Conservation (phyloP, 2,888 invertebrate genomes). For the Dolichopus griseipennis region DNA sequence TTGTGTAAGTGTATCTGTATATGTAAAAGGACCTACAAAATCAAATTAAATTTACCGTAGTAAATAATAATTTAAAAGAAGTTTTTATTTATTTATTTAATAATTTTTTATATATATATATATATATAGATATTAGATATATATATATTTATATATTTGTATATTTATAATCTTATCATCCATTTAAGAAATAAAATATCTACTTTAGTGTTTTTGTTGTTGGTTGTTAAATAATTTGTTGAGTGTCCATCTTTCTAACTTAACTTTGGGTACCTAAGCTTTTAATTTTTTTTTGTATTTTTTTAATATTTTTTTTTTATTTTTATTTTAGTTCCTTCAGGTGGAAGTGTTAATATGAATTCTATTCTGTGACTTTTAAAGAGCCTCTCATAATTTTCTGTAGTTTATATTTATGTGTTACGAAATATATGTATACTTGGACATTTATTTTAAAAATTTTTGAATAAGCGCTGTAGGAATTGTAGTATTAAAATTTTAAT, state of each 20-base stretch:
- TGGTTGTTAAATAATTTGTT: background rate
- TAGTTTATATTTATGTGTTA: background rate
- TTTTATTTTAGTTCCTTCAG: background rate
- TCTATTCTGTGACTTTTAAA: background rate
- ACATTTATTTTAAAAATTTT: no score
- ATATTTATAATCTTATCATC: background rate
- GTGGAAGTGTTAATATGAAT: constrained; percentile 1
- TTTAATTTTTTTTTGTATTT: background rate
- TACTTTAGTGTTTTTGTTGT: background rate
- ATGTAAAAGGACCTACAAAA: background rate
- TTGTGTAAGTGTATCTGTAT: no score
- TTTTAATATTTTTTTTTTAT: background rate
- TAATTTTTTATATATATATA: no score
- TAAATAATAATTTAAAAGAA: background rate
- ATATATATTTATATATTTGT: no score
- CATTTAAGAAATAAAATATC: background rate
- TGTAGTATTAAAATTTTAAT: no score
- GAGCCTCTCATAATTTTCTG: background rate
- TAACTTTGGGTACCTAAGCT: background rate
- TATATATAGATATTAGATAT: no score
- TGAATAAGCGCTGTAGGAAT: no score
- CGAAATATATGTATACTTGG: background rate
- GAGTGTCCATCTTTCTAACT: background rate
- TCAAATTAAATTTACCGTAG: background rate
- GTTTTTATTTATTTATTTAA: no score